phyloP scores from a whole-genome alignment of 2,888 invertebrate species.

The Sphaerophoria rueppellii region DNA sequence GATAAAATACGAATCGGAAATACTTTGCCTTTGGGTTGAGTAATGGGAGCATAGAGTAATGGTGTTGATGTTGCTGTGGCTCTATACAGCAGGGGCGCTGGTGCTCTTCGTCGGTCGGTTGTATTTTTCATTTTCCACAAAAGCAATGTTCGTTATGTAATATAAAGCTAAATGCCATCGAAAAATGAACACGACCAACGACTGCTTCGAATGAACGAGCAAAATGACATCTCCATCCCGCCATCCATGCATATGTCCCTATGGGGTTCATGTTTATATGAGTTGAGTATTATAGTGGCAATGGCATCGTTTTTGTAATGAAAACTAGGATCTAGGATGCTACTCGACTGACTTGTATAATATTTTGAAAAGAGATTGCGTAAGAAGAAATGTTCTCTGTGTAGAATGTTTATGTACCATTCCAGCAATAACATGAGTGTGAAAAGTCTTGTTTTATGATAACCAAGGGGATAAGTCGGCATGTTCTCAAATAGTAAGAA shows the following conservation, averaged over 20 bases:
- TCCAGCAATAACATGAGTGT: conserved; percentile 16
- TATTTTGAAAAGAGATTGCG: conserved; percentile 19
- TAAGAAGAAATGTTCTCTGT: conserved; percentile 4
- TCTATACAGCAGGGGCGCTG: neutral
- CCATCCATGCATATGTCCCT: conserved; percentile 19
- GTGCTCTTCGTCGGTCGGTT: neutral
- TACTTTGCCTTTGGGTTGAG: conserved; percentile 62
- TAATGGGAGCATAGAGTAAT: conserved; percentile 49
- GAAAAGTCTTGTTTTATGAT: conserved; percentile 5
- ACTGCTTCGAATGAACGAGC: neutral
- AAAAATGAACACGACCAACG: conserved; percentile 26
- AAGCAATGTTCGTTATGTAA: conserved; percentile 56
- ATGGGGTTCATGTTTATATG: neutral
- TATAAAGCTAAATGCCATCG: conserved; percentile 45
- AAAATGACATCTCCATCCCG: conserved; percentile 29
- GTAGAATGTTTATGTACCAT: neutral
- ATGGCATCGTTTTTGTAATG: conserved; percentile 23
- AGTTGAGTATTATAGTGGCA: conserved; percentile 6
- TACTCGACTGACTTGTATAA: conserved; percentile 5
- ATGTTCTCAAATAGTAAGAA: neutral
- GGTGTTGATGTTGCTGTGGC: conserved; percentile 1
- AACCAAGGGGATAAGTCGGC: neutral
- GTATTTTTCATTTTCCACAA: conserved; percentile 29
- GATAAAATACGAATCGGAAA: conserved; percentile 51
- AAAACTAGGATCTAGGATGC: conserved; percentile 15